Percentiles rank a stretch among this genome's conserved stretches.
These are phyloP conservation scores for Melanogrammus aeglefinus DNA, from an alignment of 2,797 vertebrate species.

Conservation along the genomic window DNA sequence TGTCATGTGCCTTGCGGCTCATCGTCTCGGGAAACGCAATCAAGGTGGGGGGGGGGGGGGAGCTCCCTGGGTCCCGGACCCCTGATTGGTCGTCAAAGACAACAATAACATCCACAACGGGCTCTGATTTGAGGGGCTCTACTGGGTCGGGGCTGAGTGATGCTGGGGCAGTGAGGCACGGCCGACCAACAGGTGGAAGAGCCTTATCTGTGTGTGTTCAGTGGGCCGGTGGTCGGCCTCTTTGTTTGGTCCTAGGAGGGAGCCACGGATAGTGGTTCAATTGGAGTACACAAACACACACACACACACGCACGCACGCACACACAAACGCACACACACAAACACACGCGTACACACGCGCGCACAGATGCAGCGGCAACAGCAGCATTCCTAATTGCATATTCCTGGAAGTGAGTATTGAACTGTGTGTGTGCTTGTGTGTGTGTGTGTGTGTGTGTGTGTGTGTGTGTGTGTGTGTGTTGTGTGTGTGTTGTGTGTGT, in stretches of 20 bases:
- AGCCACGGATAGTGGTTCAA: background rate
- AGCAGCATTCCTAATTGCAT: too few species aligned
- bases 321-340: too few species aligned
- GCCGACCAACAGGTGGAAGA: conserved; percentile 39
- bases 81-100: conserved; percentile 42
- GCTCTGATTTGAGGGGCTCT: conserved; percentile 42
- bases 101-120: too few species aligned
- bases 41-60: conserved; percentile 46
- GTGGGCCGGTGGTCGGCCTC: conserved; percentile 23
- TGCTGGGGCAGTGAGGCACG: conserved; percentile 17
- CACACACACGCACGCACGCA: background rate
- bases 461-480: background rate
- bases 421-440: background rate
- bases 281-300: background rate
- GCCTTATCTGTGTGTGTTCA: conserved; percentile 45
- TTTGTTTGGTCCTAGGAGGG: conserved; percentile 30
- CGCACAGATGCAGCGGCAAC: background rate
- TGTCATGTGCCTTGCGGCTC: conserved; percentile 24
- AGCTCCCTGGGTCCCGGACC: conserved; percentile 22
- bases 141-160: conserved; percentile 45
- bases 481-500: too few species aligned
- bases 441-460: background rate
- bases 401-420: too few species aligned
- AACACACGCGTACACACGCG: background rate
- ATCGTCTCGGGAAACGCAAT: conserved; percentile 47